Percentiles rank a stretch among this genome's conserved stretches.
These are phyloP conservation scores for Oscheius myriophilus DNA, from an alignment of 2,888 invertebrate species.

Conservation along the genomic window DNA sequence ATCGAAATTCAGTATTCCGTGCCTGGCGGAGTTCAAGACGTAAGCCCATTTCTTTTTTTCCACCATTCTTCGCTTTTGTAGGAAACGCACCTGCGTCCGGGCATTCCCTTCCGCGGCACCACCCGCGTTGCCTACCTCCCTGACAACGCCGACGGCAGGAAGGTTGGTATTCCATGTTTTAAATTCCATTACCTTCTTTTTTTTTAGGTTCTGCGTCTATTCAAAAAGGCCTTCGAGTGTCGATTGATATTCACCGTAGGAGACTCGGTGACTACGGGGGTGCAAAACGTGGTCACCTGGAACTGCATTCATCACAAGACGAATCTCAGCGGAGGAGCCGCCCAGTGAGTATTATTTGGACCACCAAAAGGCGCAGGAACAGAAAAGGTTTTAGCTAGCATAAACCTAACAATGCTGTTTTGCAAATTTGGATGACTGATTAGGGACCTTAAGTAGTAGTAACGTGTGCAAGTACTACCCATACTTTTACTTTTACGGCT, in stretches of 20 bases:
- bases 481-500: no score
- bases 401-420: no score
- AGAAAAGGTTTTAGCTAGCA: no score
- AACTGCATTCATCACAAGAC: conserved; percentile 88
- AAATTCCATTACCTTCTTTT: background rate
- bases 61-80: background rate
- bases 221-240: conserved; percentile 85
- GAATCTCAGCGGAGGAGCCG: conserved; percentile 50
- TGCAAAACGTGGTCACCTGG: conserved; percentile 87
- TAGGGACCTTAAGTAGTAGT: no score
- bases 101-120: conserved; percentile 32
- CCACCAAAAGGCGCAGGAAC: no score
- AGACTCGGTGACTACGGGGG: conserved; percentile 84
- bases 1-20: conserved; percentile 14
- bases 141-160: conserved; percentile 35
- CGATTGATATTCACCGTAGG: conserved; percentile 86
- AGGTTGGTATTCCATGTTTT: conserved; percentile 75
- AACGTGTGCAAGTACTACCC: no score
- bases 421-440: no score
- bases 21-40: conserved; percentile 29
- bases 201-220: conserved; percentile 78
- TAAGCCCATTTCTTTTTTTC: background rate
- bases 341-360: conserved; percentile 30
- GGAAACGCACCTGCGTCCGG: conserved; percentile 36
- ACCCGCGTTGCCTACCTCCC: conserved; percentile 36